Conservation (phyloP, 1,140 invertebrate genomes). For the Drosophila sturtevanti region DNA sequence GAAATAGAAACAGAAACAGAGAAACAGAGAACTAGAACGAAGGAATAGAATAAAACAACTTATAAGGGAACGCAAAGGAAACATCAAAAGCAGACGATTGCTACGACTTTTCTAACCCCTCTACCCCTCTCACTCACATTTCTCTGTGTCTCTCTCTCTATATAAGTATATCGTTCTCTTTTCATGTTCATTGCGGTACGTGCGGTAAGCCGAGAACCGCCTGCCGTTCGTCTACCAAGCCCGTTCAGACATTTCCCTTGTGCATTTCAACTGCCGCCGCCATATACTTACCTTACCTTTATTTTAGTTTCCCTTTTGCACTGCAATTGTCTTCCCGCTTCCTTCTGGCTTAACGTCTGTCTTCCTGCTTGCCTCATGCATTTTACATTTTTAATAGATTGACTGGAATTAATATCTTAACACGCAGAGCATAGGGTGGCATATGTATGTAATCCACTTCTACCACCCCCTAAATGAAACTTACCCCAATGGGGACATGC, state of each 20-base stretch:
- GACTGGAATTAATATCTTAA: constrained; percentile 72
- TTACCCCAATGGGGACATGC: constrained; percentile 6
- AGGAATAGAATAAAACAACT: background rate
- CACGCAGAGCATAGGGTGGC: constrained; percentile 35
- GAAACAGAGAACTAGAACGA: background rate
- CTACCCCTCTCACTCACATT: background rate
- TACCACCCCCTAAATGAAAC: background rate
- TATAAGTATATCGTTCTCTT: background rate
- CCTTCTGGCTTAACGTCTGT: background rate
- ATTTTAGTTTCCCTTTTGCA: constrained; percentile 38
- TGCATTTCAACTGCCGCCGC: constrained; percentile 42
- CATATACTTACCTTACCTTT: constrained; percentile 11
- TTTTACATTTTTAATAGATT: constrained; percentile 82
- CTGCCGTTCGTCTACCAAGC: background rate
- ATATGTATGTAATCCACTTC: background rate
- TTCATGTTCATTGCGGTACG: constrained; percentile 40
- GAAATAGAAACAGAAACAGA: background rate
- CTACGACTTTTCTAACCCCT: constrained; percentile 16
- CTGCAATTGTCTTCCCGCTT: constrained; percentile 63
- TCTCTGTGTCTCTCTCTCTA: no score
- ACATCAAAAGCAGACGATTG: constrained; percentile 47
- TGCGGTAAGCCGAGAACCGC: constrained; percentile 56
- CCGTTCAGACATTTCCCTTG: constrained; percentile 60
- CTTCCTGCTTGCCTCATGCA: constrained; percentile 55
- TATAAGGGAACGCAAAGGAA: background rate